Percentiles rank a stretch among this genome's conserved stretches.
phyloP scores from a whole-genome alignment of 2,888 invertebrate species.

The Brachypterus glaber region DNA sequence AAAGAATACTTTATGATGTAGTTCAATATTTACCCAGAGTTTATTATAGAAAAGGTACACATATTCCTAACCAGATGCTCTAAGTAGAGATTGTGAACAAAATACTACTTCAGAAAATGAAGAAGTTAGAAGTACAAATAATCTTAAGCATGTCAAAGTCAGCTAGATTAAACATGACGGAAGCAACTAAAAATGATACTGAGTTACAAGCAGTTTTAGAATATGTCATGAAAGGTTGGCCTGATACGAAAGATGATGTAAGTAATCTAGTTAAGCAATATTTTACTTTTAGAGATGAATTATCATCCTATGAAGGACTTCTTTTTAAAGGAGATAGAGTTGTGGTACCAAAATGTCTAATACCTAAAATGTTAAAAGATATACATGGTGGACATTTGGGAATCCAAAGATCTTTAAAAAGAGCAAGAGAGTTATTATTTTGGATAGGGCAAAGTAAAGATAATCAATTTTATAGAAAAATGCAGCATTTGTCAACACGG shows the following conservation, averaged over 20 bases:
- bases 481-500: neutral
- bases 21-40: constrained; percentile 22
- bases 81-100: constrained; percentile 17
- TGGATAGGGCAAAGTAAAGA: neutral
- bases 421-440: neutral
- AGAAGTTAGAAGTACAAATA: constrained; percentile 16
- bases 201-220: constrained; percentile 5
- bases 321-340: neutral
- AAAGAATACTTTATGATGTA: constrained; percentile 25
- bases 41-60: constrained; percentile 22
- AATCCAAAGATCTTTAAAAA: no score
- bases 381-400: neutral
- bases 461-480: neutral
- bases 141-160: constrained; percentile 11
- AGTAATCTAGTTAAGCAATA: neutral
- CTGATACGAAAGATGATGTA: neutral
- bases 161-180: constrained; percentile 7
- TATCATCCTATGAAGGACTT: neutral
- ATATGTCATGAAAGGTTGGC: constrained; percentile 1
- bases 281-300: neutral
- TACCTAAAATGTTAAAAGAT: neutral
- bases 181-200: constrained; percentile 7
- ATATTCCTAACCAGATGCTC: constrained; percentile 21
- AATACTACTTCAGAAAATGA: constrained; percentile 14
- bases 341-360: neutral